phyloP scores from a whole-genome alignment of 2,797 vertebrate genomes.

The Chaunax sp. region DNA sequence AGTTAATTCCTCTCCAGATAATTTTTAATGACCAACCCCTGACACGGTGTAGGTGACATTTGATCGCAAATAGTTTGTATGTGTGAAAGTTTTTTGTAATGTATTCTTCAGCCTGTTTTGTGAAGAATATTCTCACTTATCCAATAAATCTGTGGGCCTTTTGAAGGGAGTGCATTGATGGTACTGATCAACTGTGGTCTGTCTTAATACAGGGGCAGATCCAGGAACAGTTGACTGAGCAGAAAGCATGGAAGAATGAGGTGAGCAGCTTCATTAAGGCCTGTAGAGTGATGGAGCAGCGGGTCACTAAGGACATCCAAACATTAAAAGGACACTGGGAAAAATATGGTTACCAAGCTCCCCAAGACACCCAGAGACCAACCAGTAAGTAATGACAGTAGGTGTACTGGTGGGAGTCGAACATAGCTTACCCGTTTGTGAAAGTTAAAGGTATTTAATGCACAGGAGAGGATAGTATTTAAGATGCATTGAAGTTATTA shows the following conservation, averaged over 20 bases:
- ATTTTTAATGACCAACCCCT: no score
- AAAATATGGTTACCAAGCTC: slow-evolving; percentile 87
- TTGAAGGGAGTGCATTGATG: not conserved
- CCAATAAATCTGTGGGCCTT: not conserved
- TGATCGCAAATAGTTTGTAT: no score
- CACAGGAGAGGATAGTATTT: not conserved
- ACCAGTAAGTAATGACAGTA: slow-evolving; percentile 74
- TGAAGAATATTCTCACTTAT: not conserved
- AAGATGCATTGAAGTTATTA: not conserved
- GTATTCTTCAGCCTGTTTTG: not conserved
- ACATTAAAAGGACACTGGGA: slow-evolving; percentile 84
- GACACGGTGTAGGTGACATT: no score
- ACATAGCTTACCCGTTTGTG: not conserved
- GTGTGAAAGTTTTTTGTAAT: not conserved
- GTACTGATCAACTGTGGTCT: not conserved
- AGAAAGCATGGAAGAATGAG: slow-evolving; percentile 69
- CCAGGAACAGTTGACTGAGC: slow-evolving; percentile 73
- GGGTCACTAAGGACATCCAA: slow-evolving; percentile 82
- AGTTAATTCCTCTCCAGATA: no score
- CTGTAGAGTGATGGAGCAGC: slow-evolving; percentile 84
- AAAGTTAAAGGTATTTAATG: not conserved
- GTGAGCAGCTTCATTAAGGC: slow-evolving; percentile 83
- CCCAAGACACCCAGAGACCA: slow-evolving; percentile 39
- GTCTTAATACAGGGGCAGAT: slow-evolving; percentile 78
- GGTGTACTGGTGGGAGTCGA: not conserved